Percentiles rank a stretch among this genome's conserved stretches.
phyloP scores from a whole-genome alignment of 2,888 invertebrate species.

The Calameuta idolon region DNA sequence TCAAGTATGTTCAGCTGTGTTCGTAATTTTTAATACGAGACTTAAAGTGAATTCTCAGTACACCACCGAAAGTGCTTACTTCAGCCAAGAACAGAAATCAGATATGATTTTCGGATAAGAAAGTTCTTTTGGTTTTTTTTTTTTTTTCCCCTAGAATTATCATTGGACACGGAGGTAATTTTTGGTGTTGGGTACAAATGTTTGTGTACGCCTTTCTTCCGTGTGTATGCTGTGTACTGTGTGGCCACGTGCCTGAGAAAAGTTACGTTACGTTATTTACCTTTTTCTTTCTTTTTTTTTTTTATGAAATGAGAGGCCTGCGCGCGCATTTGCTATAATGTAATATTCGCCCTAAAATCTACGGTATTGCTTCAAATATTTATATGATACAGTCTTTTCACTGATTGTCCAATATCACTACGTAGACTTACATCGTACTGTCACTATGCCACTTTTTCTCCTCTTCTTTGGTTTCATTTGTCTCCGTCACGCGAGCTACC shows the following conservation, averaged over 20 bases:
- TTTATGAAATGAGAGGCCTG: not conserved
- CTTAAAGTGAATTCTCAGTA: not conserved
- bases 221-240: not conserved
- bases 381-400: constrained; percentile 67
- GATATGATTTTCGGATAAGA: not conserved
- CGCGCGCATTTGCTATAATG: constrained; percentile 11
- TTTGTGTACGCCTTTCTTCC: not conserved
- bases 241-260: not conserved
- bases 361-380: constrained; percentile 62
- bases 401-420: constrained; percentile 68
- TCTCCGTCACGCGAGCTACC: constrained; percentile 13
- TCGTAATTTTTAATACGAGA: not conserved
- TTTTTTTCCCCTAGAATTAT: constrained; percentile 14
- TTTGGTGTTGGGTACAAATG: not conserved
- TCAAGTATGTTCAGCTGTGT: not conserved
- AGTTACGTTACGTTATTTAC: not conserved
- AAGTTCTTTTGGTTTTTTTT: not conserved
- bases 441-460: constrained; percentile 1
- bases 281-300: not conserved
- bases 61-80: not conserved
- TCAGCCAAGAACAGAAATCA: not conserved
- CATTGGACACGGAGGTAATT: not conserved
- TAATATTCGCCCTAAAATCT: constrained; percentile 49
- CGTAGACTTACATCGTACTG: constrained; percentile 33
- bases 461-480: constrained; percentile 19